Evolutionary conservation across 1,140 invertebrate genomes (phyloP).

Genomic region (Lepidotrigona ventralis): DNA sequence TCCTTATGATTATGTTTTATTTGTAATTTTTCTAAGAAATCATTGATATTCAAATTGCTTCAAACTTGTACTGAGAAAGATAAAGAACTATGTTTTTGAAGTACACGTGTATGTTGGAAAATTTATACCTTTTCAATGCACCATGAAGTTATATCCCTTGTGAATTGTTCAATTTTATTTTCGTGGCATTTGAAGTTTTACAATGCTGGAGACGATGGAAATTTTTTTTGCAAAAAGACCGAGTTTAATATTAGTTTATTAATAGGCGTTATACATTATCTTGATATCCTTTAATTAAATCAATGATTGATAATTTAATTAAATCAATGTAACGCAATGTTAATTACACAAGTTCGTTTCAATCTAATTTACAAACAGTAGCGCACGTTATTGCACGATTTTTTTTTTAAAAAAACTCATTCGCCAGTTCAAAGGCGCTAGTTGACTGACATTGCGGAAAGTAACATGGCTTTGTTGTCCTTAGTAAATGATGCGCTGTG

Average conservation of each 20-base stretch:
- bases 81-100: conserved; percentile 58
- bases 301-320: not conserved
- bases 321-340: not conserved
- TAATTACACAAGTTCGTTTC: not conserved
- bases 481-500: not conserved
- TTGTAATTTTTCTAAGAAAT: conserved; percentile 57
- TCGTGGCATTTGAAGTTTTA: not conserved
- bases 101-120: conserved; percentile 36
- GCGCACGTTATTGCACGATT: not conserved
- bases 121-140: conserved; percentile 25
- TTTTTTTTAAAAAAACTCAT: not conserved
- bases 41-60: conserved; percentile 51
- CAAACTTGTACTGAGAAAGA: conserved; percentile 53
- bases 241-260: not conserved
- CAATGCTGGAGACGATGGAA: no score
- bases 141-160: not conserved
- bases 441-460: conserved; percentile 8
- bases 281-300: not conserved
- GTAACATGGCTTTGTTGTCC: conserved; percentile 52
- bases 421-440: not conserved
- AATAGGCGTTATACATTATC: not conserved
- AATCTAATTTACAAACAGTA: not conserved
- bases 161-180: not conserved
- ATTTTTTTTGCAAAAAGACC: not conserved
- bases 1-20: conserved; percentile 53